Conservation (phyloP, 2,113 vertebrate genomes). For the Dromaius novaehollandiae region DNA sequence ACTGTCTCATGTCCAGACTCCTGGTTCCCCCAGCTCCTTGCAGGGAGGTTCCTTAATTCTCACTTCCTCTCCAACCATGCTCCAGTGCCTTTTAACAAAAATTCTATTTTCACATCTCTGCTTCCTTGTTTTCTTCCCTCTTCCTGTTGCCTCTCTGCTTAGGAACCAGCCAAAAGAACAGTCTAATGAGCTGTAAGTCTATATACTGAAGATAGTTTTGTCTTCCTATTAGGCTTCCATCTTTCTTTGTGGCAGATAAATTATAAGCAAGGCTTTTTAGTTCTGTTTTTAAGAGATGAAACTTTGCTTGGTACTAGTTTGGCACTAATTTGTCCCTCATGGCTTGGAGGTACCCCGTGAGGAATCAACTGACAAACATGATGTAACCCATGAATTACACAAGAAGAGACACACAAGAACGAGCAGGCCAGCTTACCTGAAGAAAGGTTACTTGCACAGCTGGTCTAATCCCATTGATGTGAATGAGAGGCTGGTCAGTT, state of each 20-base stretch:
- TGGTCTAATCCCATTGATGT: rapidly evolving
- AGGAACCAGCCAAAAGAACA: neutral
- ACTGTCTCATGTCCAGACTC: neutral
- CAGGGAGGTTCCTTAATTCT: neutral
- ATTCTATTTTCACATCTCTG: too few relatives aligned
- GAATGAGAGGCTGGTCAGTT: neutral
- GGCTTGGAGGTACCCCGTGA: neutral
- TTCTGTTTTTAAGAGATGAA: neutral
- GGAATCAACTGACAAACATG: neutral
- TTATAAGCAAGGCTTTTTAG: neutral
- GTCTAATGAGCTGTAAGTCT: neutral
- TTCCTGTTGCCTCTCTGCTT: neutral
- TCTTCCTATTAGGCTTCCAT: neutral
- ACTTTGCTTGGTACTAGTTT: neutral
- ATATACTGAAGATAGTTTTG: neutral
- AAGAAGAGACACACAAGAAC: neutral
- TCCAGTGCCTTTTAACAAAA: too few relatives aligned
- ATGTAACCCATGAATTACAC: neutral
- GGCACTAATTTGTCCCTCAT: neutral
- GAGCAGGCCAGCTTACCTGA: neutral
- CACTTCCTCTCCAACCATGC: neutral
- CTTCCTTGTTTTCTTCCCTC: too few relatives aligned
- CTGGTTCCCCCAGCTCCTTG: neutral
- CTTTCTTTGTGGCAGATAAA: neutral
- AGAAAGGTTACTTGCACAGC: neutral